These are phyloP conservation scores for Rostratula benghalensis DNA, from an alignment of 2,113 vertebrate genomes.

Conservation along the genomic window DNA sequence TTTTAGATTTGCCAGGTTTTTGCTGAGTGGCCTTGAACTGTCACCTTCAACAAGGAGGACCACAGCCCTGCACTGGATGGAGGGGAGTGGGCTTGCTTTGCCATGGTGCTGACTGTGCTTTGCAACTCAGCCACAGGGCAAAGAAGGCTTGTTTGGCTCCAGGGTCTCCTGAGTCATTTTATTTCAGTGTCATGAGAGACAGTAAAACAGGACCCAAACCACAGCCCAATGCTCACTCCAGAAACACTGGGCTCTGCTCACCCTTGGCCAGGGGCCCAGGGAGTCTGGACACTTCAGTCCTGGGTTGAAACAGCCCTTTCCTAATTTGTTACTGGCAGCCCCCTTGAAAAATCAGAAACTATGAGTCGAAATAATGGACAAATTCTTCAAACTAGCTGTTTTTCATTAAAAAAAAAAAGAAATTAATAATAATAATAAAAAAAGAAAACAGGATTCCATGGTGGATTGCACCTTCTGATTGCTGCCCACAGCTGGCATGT, in stretches of 20 bases:
- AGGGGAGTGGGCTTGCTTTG: not conserved
- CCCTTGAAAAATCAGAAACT: not conserved
- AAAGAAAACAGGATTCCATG: fast-evolving
- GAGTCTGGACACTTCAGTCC: constrained; percentile 1
- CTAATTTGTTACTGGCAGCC: not conserved
- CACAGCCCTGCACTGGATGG: not conserved
- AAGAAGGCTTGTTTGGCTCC: not conserved
- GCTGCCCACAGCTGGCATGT: fast-evolving
- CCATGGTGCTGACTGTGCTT: not conserved
- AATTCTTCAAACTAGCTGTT: not conserved
- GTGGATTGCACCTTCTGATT: not conserved
- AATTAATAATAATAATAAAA: not conserved
- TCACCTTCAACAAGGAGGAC: not conserved
- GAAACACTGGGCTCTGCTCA: not conserved
- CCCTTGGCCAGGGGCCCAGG: not conserved
- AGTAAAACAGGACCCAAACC: not conserved
- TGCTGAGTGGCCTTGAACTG: not conserved
- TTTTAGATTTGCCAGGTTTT: not conserved
- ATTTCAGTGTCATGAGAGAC: not conserved
- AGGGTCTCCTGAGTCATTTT: not conserved
- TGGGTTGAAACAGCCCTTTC: not conserved
- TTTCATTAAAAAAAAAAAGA: not conserved
- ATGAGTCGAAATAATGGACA: not conserved
- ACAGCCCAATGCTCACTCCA: not conserved
- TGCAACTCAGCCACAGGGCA: not conserved